Evolutionary conservation across 92 coral and sea anemone genomes (phyloP).

Genomic region (Epizoanthus fatuus): DNA sequence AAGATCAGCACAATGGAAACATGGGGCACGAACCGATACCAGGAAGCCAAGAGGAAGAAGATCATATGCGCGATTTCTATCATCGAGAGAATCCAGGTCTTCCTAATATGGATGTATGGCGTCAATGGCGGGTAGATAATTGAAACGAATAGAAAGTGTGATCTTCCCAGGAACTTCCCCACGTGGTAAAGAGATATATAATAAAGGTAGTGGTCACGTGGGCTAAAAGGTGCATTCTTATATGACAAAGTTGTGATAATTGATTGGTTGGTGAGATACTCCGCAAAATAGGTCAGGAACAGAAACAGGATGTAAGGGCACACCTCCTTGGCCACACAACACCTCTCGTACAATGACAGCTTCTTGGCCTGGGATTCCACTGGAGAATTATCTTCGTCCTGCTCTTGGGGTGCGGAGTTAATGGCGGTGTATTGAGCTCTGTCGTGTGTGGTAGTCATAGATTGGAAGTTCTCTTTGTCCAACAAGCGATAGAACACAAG

Average conservation of each 20-base stretch:
- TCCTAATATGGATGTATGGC: slow-evolving; percentile 65
- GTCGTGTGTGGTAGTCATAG: background rate
- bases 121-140: slow-evolving; percentile 67
- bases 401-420: slow-evolving; percentile 22
- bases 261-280: slow-evolving; percentile 89
- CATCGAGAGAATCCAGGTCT: slow-evolving; percentile 84
- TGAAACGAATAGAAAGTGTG: slow-evolving; percentile 76
- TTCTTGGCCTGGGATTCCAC: background rate
- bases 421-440: slow-evolving; percentile 24
- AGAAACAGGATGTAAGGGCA: slow-evolving; percentile 80
- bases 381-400: slow-evolving; percentile 9
- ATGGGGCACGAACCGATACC: slow-evolving; percentile 78
- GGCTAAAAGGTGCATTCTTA: slow-evolving; percentile 72
- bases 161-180: slow-evolving; percentile 89
- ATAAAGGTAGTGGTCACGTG: slow-evolving; percentile 90
- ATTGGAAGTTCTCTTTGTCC: slow-evolving; percentile 51
- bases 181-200: slow-evolving; percentile 82
- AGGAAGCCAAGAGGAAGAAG: slow-evolving; percentile 72
- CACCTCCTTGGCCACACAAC: slow-evolving; percentile 60
- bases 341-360: slow-evolving; percentile 48
- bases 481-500: slow-evolving; percentile 43
- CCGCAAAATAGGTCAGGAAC: slow-evolving; percentile 84
- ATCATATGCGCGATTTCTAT: slow-evolving; percentile 63
- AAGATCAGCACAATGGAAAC: slow-evolving; percentile 70
- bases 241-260: slow-evolving; percentile 84